Base-by-base conservation (phyloP, 2,797 vertebrate species). In the Cynopterus sphinx region DNA sequence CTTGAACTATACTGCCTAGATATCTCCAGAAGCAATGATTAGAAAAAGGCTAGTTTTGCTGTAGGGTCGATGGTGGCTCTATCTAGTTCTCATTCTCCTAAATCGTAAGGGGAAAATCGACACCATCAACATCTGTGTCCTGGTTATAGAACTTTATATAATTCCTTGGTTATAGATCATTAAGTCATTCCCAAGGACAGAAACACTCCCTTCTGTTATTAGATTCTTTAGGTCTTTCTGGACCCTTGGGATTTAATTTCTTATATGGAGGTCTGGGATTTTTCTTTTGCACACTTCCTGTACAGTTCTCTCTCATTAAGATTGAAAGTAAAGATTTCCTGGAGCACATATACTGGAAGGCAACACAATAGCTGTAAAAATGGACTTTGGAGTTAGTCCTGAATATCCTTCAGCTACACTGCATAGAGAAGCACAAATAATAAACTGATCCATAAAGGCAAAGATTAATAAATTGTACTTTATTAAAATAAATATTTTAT, bases 401-500 rank as follows among this genome's bases (percentile, higher is more conserved):
- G 41, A 91, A 39, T 57, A 61, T 31, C 15, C 84, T 22, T 91
- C 53, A 91, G 19, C 2, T 83, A 61, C 0, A 87, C 12, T 12
- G 59, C 21, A 89, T 67, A 88, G 59, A 96, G 21, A 88, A 93
- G n/a, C 26, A 86, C 15, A 73, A 73, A 84, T 88, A 67, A 59
- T n/a, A 89, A 43, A 63, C 24, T 82, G 57, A 89, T 59, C 31
- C 41, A 41, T 84, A 95, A 74, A 75, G 70, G 33, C 31, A 91
- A 87, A 88, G n/a, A 78, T 0, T 87, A 57, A 91, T 53, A 89
- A 87, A 70, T 16, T 85, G 19, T 16, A 77, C 43, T 84, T 95
- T 46, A 86, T 65, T 78, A 78, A 97, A 91, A 91, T 94, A 63
- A 95, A 55, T 88, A 86, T 79, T 77, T 96, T 67, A 81, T 90